phyloP scores from a whole-genome alignment of 2,888 invertebrate genomes.

The Aporophyla lueneburgensis region DNA sequence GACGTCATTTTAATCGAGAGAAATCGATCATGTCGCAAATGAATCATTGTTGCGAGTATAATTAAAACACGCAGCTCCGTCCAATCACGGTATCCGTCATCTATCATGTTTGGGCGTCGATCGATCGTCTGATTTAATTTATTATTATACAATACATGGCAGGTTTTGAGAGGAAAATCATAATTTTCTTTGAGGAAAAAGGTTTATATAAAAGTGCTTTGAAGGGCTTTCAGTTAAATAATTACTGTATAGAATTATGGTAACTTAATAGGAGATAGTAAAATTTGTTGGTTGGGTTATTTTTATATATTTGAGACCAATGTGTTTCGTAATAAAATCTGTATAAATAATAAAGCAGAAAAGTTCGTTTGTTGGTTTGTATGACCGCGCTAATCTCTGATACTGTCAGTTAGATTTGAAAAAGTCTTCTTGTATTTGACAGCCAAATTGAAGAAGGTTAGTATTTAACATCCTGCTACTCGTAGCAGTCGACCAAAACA shows the following conservation, averaged over 20 bases:
- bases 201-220: not conserved
- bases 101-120: slow-evolving; percentile 38
- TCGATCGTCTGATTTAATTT: slow-evolving; percentile 24
- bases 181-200: slow-evolving; percentile 4
- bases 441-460: too few relatives aligned
- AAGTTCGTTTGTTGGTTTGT: too few relatives aligned
- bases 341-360: too few relatives aligned
- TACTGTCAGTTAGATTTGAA: too few relatives aligned
- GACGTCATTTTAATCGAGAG: slow-evolving; percentile 33
- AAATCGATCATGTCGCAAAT: slow-evolving; percentile 53
- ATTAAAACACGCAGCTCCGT: slow-evolving; percentile 51
- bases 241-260: not conserved
- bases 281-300: not conserved
- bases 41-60: slow-evolving; percentile 52
- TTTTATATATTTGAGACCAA: not conserved
- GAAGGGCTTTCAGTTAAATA: not conserved
- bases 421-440: too few relatives aligned
- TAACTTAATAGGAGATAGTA: too few relatives aligned
- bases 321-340: not conserved
- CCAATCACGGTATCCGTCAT: slow-evolving; percentile 42
- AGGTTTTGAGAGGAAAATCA: slow-evolving; percentile 3
- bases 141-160: slow-evolving; percentile 6
- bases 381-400: too few relatives aligned
- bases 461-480: too few relatives aligned
- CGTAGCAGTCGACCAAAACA: too few relatives aligned